Evolutionary conservation across 2,113 vertebrate species (phyloP).

Genomic region (Synchiropus splendidus): DNA sequence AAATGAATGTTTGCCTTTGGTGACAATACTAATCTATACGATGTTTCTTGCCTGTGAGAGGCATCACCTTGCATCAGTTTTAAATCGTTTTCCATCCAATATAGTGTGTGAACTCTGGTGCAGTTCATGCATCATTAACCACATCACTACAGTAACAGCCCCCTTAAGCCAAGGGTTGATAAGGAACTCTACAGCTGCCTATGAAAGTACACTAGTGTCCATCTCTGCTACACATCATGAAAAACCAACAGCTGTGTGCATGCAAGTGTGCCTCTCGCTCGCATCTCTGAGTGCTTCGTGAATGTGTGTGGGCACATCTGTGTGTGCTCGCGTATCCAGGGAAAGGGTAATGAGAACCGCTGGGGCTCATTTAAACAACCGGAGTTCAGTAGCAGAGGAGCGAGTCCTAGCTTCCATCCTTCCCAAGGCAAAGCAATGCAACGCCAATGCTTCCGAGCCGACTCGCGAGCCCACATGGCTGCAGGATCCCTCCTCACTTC

Average conservation of each 20-base stretch:
- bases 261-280: slow-evolving; percentile 11
- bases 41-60: no score
- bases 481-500: slow-evolving; percentile 19
- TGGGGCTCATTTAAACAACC: slow-evolving; percentile 61
- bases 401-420: slow-evolving; percentile 19
- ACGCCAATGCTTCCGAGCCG: slow-evolving; percentile 1
- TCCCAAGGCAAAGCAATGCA: slow-evolving; percentile 2
- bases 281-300: slow-evolving; percentile 2
- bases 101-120: slow-evolving; percentile 2
- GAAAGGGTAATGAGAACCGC: slow-evolving; percentile 64
- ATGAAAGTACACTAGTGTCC: slow-evolving; percentile 18
- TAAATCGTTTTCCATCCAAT: no score
- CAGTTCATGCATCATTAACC: slow-evolving; percentile 33
- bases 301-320: slow-evolving; percentile 16
- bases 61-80: no score
- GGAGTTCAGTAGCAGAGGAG: slow-evolving; percentile 53
- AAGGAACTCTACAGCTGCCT: slow-evolving; percentile 27
- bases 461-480: slow-evolving; percentile 16
- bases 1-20: no score
- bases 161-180: slow-evolving; percentile 27
- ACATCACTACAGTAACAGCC: slow-evolving; percentile 32
- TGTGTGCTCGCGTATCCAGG: slow-evolving; percentile 24
- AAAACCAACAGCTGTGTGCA: slow-evolving; percentile 21
- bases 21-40: no score
- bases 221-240: slow-evolving; percentile 26